Base-by-base conservation (phyloP, 2,797 vertebrate genomes). In the Sebastes alutus region DNA sequence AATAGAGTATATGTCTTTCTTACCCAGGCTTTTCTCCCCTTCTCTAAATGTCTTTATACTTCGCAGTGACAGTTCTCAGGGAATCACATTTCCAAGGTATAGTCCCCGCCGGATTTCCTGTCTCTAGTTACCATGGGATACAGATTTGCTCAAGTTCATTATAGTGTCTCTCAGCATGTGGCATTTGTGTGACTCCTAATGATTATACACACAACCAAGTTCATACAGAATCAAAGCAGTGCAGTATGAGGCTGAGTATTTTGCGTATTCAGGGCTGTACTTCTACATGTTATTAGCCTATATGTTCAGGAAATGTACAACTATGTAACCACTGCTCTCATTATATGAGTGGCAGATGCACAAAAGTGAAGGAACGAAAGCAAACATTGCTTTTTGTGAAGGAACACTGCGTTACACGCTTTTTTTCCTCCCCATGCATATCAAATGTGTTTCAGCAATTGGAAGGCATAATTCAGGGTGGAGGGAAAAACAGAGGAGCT, bases 361-460 rank as follows among this genome's bases (percentile, higher is more conserved):
- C 54, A 88, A 80, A 85, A 74, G 61, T 58, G 22, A 81, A 85
- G 78, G 66, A 89, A 87, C 69, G 77, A 88, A 87, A 77, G 81
- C 77, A 81, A 88, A 76, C 79, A 63, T 35, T 77, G 78, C 89
- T 88, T 90, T 92, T 89, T 92, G 85, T 89, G 83, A 73, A 71
- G 79, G 63, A 90, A 89, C 77, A 86, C 77, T 70, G 79, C 74
- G 80, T 92, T 89, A 29, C 83, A 83, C 23, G 56, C 72, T 75
- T 74, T 74, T 78, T 33, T 25, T 14, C 68, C 33, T 12, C 25
- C 3, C 66, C 88, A 86, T 90, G 91, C 93, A 94, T 93, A 92
- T 91, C 88, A 94, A 94, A 90, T 92, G 88, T 84, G 88, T 88
- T 81, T 88, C 81, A 52, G 86, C 90, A 91, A 91, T 90, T 91